Conservation (phyloP, 2,888 invertebrate genomes). For the Latrodectus hesperus region DNA sequence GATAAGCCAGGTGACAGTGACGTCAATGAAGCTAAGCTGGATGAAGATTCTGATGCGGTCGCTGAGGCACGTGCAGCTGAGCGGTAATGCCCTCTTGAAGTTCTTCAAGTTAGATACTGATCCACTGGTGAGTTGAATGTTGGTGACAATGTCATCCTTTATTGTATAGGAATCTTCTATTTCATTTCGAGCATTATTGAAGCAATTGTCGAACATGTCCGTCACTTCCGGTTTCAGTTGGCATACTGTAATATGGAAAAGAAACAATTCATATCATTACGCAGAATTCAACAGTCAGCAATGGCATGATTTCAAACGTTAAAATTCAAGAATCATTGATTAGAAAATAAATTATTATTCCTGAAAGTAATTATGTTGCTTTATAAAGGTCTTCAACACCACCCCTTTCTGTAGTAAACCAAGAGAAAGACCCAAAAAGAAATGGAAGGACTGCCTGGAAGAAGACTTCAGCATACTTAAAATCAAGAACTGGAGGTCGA, state of each 20-base stretch:
- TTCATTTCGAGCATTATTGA: not conserved
- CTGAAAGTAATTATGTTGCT: no score
- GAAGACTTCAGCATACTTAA: no score
- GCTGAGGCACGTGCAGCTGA: not conserved
- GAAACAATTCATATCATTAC: no score
- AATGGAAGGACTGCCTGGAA: no score
- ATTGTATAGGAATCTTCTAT: not conserved
- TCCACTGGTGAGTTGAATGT: not conserved
- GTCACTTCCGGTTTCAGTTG: not conserved
- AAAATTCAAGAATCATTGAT: no score
- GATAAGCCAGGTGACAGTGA: constrained; percentile 24
- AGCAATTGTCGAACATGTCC: constrained; percentile 6
- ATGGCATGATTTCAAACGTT: no score
- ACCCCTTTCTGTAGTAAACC: no score
- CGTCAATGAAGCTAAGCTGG: constrained; percentile 26
- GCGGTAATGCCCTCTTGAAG: not conserved
- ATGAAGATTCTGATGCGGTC: constrained; percentile 6
- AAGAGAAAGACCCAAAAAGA: no score
- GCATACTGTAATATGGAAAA: not conserved
- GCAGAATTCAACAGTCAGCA: no score
- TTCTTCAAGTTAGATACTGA: not conserved
- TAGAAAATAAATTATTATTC: no score
- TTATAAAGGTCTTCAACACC: no score
- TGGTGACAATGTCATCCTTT: not conserved
- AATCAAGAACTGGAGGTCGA: no score